phyloP scores from a whole-genome alignment of 2,113 vertebrate species.

The Bostrychus sinensis region DNA sequence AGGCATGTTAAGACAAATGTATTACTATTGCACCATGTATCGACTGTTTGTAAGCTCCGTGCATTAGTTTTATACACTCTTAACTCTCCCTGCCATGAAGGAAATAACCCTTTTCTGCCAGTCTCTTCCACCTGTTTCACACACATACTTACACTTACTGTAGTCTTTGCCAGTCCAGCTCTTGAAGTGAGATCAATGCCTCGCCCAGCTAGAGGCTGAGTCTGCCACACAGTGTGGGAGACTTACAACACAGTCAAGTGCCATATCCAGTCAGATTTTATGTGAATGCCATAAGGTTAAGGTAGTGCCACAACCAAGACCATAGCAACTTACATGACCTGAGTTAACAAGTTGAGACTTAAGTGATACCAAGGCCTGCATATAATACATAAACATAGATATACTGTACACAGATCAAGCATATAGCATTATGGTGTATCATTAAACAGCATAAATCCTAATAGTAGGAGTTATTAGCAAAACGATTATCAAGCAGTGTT shows the following conservation, averaged over 20 bases:
- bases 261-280: conserved; percentile 48
- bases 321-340: conserved; percentile 14
- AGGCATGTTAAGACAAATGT: no score
- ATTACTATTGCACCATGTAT: no score
- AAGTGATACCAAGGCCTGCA: conserved; percentile 2
- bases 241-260: conserved; percentile 45
- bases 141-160: conserved; percentile 9
- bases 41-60: no score
- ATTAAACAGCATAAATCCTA: no score
- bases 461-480: no score
- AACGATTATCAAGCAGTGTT: no score
- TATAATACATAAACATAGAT: background rate
- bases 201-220: conserved; percentile 51
- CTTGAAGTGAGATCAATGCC: conserved; percentile 59
- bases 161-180: conserved; percentile 24
- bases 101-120: conserved; percentile 22
- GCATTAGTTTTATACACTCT: no score
- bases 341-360: conserved; percentile 14
- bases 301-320: conserved; percentile 29
- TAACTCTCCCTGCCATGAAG: background rate
- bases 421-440: no score
- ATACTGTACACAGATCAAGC: no score
- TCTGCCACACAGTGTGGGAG: conserved; percentile 44
- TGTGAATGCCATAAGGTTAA: conserved; percentile 35
- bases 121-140: conserved; percentile 14